A percentile compares a stretch with the other conserved stretches of the same genome.
phyloP scores from a whole-genome alignment of 2,888 invertebrate species.

The Coelinius sp. region DNA sequence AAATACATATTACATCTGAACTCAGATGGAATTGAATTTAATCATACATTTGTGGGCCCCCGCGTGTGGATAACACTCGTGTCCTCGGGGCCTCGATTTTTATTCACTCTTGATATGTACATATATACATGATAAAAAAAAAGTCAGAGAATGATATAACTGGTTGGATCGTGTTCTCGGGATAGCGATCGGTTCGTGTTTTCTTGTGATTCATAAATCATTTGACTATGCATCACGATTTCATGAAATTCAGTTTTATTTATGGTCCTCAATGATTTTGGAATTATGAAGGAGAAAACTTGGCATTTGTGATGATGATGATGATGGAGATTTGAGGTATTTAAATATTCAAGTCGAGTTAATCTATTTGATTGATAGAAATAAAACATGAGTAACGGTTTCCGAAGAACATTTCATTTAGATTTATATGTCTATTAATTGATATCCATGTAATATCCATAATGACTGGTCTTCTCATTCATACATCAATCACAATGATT shows the following conservation, averaged over 20 bases:
- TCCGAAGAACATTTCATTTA: no score
- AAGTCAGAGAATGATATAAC: slow-evolving; percentile 24
- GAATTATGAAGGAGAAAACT: background rate
- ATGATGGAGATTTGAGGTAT: background rate
- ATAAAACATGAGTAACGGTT: no score
- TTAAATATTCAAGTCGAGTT: background rate
- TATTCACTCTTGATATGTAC: slow-evolving; percentile 11
- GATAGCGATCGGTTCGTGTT: slow-evolving; percentile 25
- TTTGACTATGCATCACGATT: background rate
- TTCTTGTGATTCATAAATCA: slow-evolving; percentile 25
- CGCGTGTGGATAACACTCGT: background rate
- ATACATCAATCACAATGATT: no score
- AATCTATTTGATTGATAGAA: background rate
- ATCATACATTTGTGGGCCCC: background rate
- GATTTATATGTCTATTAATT: no score
- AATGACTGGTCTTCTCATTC: no score
- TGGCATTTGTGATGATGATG: background rate
- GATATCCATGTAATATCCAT: no score
- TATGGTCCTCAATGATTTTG: background rate
- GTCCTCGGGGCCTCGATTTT: slow-evolving; percentile 3
- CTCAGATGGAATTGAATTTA: background rate
- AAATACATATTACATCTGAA: background rate
- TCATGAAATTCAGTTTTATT: slow-evolving; percentile 1
- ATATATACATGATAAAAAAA: background rate
- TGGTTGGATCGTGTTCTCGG: slow-evolving; percentile 18